Base-by-base conservation (phyloP, 2,888 invertebrate species). In the Stramonita haemastoma region DNA sequence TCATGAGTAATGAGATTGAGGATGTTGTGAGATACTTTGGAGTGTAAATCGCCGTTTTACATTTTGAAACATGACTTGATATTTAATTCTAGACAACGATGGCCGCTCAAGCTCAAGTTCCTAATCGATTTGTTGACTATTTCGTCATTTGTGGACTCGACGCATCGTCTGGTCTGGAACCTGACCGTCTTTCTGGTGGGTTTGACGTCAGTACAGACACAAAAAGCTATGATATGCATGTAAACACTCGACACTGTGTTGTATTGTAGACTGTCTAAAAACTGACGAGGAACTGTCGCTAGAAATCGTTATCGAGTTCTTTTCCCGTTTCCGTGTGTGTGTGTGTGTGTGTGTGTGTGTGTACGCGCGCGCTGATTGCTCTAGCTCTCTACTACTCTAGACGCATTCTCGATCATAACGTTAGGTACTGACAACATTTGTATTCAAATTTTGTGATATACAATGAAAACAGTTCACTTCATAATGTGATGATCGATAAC, bases 71-170 rank as follows among this genome's bases (percentile, higher is more conserved):
- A 87, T 87, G 87, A 81, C 87, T 73, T 87, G 87, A 87, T 86
- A 34, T 15, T 29, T 34, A 86, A 46, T 36, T 73, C 32, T 22
- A 46, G n/a, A 73, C 88, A 60, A 84, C 60, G 11, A 89, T 89
- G 89, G 66, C 89, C 84, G 66, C 89, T 46, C 89, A 84, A 29
- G 26, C 29, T 46, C 83, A 93, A 46, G 46, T 81, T 60, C 85
- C 93, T 29, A 93, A 91, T 88, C 91, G 95, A 88, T 94, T 96
- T 91, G 95, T 95, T 60, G 96, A 96, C 93, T 99, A 99, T 97
- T 99, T 99, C 97, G 98, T 98, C 93, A 98, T 99, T 96, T 98
- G 98, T 96, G 99, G 99, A 90, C 97, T 99, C 94, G 99, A 99
- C 96, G 97, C 98, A 95, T 98, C 97, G 95, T 98, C 98, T 91